Percentiles rank a stretch among this genome's conserved stretches.
phyloP scores from a whole-genome alignment of 2,888 invertebrate genomes.

The Eupeodes luniger region DNA sequence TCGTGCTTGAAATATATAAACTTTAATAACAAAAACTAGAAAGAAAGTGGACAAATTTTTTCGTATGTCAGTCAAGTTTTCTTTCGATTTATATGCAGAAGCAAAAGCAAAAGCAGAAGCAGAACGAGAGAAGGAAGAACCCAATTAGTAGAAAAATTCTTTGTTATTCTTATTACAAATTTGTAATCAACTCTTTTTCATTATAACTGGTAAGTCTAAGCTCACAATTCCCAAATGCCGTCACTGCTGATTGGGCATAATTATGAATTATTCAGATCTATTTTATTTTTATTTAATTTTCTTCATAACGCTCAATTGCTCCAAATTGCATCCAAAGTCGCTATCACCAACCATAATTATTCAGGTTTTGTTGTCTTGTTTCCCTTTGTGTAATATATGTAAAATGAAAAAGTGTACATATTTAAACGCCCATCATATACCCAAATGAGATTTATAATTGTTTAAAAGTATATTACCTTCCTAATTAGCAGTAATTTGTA shows the following conservation, averaged over 20 bases:
- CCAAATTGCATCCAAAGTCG: slow-evolving; percentile 40
- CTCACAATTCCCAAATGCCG: slow-evolving; percentile 5
- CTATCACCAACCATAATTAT: slow-evolving; percentile 35
- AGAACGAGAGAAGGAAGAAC: slow-evolving; percentile 20
- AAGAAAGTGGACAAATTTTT: slow-evolving; percentile 16
- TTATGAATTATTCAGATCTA: neutral
- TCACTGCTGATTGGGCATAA: slow-evolving; percentile 20
- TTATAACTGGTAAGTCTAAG: slow-evolving; percentile 9
- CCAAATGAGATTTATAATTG: slow-evolving; percentile 37
- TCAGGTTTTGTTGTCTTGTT: slow-evolving; percentile 66
- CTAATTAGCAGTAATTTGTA: slow-evolving; percentile 36
- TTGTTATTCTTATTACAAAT: slow-evolving; percentile 11
- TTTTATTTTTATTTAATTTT: neutral
- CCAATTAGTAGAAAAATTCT: slow-evolving; percentile 42
- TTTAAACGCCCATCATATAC: slow-evolving; percentile 54
- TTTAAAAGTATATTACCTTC: slow-evolving; percentile 13
- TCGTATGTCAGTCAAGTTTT: slow-evolving; percentile 30
- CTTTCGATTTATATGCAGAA: slow-evolving; percentile 25
- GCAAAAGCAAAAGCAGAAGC: neutral
- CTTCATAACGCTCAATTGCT: neutral
- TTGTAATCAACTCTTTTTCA: neutral
- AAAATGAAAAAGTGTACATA: slow-evolving; percentile 30
- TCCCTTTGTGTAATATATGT: slow-evolving; percentile 34
- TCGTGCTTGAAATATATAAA: neutral
- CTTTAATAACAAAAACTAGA: neutral